Percentiles rank a stretch among this genome's conserved stretches.
Conservation (phyloP, 2,797 vertebrate genomes). For the Lophotriccus pileatus region DNA sequence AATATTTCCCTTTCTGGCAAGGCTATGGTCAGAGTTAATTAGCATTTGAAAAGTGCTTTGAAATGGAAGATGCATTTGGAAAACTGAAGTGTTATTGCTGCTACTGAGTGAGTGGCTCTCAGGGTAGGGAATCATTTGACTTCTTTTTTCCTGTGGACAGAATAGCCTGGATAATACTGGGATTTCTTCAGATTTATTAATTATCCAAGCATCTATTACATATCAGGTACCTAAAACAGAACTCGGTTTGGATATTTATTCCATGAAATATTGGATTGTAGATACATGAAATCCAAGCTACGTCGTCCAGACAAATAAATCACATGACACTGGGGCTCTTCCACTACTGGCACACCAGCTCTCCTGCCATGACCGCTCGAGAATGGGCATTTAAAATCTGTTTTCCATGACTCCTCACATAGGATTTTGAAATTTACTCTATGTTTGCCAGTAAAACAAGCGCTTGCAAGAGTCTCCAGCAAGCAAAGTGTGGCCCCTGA, state of each 20-base stretch:
- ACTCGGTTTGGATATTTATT: neutral
- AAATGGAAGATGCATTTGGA: constrained; percentile 45
- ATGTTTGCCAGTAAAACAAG: neutral
- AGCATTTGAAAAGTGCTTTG: constrained; percentile 56
- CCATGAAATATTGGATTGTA: neutral
- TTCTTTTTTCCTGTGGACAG: neutral
- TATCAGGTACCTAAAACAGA: constrained; percentile 3
- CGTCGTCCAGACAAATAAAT: neutral
- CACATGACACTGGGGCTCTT: neutral
- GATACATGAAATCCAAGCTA: neutral
- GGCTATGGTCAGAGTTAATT: neutral
- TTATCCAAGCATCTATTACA: neutral
- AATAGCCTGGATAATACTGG: neutral
- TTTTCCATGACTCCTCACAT: neutral
- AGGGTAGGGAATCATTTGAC: neutral
- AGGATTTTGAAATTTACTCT: neutral
- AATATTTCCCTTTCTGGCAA: constrained; percentile 43
- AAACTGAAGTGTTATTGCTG: constrained; percentile 9
- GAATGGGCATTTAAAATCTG: neutral
- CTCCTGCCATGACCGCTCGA: neutral
- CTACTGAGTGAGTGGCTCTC: neutral
- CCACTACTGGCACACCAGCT: neutral
- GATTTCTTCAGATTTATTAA: constrained; percentile 24
- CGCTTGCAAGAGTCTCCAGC: neutral
- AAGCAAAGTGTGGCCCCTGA: neutral